Evolutionary conservation across 2,113 vertebrate species (phyloP).

Genomic region (Dipodomys stephensi): DNA sequence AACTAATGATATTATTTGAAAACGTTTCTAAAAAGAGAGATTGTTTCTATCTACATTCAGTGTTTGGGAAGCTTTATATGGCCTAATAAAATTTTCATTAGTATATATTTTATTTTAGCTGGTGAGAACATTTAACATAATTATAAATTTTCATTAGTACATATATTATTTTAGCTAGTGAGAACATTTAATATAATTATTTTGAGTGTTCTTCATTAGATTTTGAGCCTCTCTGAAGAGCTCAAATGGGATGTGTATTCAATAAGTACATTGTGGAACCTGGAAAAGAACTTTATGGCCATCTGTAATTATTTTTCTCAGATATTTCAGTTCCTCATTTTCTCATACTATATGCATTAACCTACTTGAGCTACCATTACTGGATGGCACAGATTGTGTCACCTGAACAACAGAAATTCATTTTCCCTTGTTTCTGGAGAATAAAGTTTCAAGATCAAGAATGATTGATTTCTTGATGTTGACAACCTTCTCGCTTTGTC

Average conservation of each 20-base stretch:
- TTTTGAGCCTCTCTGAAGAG: neutral
- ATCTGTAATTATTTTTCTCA: neutral
- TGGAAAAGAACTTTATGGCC: neutral
- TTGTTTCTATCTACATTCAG: neutral
- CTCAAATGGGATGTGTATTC: neutral
- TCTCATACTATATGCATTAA: neutral
- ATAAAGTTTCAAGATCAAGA: neutral
- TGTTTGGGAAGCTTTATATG: neutral
- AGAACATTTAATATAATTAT: slow-evolving; percentile 26
- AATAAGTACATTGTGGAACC: neutral
- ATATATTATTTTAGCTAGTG: slow-evolving; percentile 5
- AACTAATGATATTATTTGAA: neutral
- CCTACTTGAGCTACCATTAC: neutral
- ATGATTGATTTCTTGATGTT: neutral
- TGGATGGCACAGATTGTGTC: neutral
- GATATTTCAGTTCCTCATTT: neutral
- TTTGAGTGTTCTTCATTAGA: slow-evolving; percentile 34
- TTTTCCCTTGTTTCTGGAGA: neutral
- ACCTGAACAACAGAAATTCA: neutral
- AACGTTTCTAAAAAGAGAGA: neutral
- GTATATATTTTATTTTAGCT: slow-evolving; percentile 5
- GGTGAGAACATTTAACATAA: neutral
- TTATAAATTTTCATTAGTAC: neutral
- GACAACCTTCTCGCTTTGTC: neutral
- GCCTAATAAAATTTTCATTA: neutral